Evolutionary conservation across 2,113 vertebrate genomes (phyloP).

Genomic region (Melanerpes aurifrons): DNA sequence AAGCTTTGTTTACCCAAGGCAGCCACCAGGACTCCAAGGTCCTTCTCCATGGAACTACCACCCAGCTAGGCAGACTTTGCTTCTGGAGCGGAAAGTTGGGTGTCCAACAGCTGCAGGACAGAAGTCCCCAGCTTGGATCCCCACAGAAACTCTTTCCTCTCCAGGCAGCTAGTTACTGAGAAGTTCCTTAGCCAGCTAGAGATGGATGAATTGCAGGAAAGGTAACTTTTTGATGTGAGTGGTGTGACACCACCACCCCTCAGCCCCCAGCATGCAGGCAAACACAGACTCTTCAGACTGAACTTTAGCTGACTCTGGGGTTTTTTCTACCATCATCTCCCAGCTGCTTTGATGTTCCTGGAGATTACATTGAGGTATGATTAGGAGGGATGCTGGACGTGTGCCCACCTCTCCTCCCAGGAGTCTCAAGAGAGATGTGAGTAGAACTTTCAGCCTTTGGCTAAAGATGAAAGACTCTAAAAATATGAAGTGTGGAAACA

Average conservation of each 20-base stretch:
- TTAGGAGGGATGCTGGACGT: constrained; percentile 43
- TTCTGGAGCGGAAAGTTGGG: neutral
- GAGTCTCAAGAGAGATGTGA: constrained; percentile 38
- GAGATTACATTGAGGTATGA: constrained; percentile 44
- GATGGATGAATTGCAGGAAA: neutral
- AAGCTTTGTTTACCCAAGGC: neutral
- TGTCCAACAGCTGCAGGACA: neutral
- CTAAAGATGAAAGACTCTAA: constrained; percentile 50
- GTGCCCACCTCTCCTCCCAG: constrained; percentile 41
- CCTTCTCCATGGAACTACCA: neutral
- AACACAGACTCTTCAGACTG: constrained; percentile 5
- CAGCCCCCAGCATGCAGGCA: constrained; percentile 3
- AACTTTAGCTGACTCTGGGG: constrained; percentile 49
- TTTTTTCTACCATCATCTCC: constrained; percentile 17
- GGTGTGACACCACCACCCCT: neutral
- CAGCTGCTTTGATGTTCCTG: constrained; percentile 44
- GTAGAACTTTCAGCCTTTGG: constrained; percentile 44
- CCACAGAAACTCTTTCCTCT: neutral
- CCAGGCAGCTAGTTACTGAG: neutral
- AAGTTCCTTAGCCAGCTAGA: neutral
- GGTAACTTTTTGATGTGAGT: neutral
- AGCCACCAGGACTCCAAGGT: neutral
- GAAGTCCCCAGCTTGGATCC: neutral
- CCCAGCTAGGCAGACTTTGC: neutral
- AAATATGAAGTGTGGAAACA: constrained; percentile 27